A percentile compares a stretch with the other conserved stretches of the same genome.
Evolutionary conservation across 2,888 invertebrate species (phyloP).

Genomic region (Andrena trimmerana): DNA sequence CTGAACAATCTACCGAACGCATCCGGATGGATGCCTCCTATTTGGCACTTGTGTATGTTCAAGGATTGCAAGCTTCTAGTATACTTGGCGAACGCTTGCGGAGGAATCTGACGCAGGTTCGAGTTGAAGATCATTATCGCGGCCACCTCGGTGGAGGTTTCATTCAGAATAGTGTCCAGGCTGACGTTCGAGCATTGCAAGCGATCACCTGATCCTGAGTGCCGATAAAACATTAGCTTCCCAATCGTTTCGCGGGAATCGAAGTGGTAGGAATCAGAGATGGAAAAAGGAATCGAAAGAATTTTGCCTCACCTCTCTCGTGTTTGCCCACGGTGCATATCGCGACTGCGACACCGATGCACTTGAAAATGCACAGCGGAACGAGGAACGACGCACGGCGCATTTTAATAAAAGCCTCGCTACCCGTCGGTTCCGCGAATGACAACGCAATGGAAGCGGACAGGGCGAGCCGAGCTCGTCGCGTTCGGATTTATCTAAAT

Average conservation of each 20-base stretch:
- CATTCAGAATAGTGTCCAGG: conserved; percentile 55
- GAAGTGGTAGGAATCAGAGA: background rate
- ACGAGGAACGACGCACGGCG: conserved; percentile 41
- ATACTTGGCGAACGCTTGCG: conserved; percentile 68
- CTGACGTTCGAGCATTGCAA: conserved; percentile 75
- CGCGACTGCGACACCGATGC: conserved; percentile 50
- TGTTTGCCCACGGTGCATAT: conserved; percentile 70
- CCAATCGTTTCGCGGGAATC: background rate
- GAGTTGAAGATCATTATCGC: conserved; percentile 75
- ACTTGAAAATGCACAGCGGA: conserved; percentile 59
- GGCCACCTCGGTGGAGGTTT: conserved; percentile 50
- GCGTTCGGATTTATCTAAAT: conserved; percentile 57
- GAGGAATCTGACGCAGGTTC: conserved; percentile 61
- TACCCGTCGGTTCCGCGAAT: conserved; percentile 41
- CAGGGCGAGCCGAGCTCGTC: conserved; percentile 18
- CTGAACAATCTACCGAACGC: conserved; percentile 69
- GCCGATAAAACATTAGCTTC: background rate
- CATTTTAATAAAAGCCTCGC: conserved; percentile 56
- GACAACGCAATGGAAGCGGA: conserved; percentile 29
- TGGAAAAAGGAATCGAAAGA: background rate
- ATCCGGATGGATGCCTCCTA: conserved; percentile 63
- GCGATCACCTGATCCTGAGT: conserved; percentile 65
- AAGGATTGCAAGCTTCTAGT: conserved; percentile 65
- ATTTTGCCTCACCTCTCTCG: conserved; percentile 70
- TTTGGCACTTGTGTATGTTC: conserved; percentile 75